These are phyloP conservation scores for Turritopsis dohrnii DNA, from an alignment of 30 jellyfish, hydroid and myxozoan genomes.

Conservation along the genomic window DNA sequence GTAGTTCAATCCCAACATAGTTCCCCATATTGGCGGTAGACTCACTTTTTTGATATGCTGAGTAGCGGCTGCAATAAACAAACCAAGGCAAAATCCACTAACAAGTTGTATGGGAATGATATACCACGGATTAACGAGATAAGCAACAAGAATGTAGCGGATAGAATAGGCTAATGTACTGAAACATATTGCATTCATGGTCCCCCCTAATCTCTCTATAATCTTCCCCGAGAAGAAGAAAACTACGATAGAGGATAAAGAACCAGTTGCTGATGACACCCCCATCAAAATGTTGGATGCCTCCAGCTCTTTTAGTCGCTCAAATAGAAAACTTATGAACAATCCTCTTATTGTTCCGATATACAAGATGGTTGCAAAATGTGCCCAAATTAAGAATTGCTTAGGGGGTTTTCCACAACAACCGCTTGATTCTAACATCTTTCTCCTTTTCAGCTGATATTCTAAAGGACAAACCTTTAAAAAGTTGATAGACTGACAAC, in stretches of 20 bases:
- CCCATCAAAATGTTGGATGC: constrained; percentile 68
- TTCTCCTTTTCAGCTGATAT: neutral
- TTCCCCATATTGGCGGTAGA: constrained; percentile 46
- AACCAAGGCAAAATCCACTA: constrained; percentile 57
- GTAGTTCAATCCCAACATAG: constrained; percentile 48
- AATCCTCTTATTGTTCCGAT: constrained; percentile 69
- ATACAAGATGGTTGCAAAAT: constrained; percentile 40
- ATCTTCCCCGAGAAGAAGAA: constrained; percentile 49
- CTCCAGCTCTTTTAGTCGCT: constrained; percentile 18
- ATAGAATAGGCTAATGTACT: constrained; percentile 28
- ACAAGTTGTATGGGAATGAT: constrained; percentile 57
- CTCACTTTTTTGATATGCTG: constrained; percentile 40
- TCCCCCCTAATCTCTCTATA: constrained; percentile 43
- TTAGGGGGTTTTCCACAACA: constrained; percentile 38
- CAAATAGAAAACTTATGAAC: constrained; percentile 49
- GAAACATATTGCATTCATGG: constrained; percentile 39
- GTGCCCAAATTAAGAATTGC: constrained; percentile 41
- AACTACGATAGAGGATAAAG: constrained; percentile 51
- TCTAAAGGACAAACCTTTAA: constrained; percentile 1
- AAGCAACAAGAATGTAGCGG: constrained; percentile 43
- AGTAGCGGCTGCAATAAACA: constrained; percentile 67
- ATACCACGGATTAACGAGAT: constrained; percentile 55
- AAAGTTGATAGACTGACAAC: neutral
- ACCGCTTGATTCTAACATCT: neutral
- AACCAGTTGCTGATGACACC: constrained; percentile 52